Evolutionary conservation across 2,113 vertebrate species (phyloP), one percentile per base, ranked within the genome.

Genomic region (Archocentrus centrarchus): DNA sequence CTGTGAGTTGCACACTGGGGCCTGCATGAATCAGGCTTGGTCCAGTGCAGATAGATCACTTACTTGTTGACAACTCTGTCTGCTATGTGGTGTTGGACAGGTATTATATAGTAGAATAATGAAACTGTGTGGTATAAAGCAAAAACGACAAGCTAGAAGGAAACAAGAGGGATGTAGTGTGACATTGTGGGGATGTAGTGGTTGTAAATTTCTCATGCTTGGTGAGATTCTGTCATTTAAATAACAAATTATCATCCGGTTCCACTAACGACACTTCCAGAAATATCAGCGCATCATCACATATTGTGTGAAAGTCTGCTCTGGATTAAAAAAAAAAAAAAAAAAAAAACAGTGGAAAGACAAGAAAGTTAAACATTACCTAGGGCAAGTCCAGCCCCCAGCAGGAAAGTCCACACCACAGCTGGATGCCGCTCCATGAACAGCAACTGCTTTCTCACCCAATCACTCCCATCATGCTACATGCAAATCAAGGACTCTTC

Each of bases 371-470:
- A 44, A 17, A 39, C 1, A 4, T 85, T 90, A 93, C 92, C 87
- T 44, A 88, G 58, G 15, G 32, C 0, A 11, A 92, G 77, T 59
- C 80, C 59, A 2, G 58, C 39, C 39, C 53, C 62, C 50, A 91
- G 80, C 78, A 91, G 75, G 50, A n/a, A 59, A 44, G 32, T 85
- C 92, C 87, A 90, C 59, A 79, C 15, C 44, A 57, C 37, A 14
- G 75, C 59, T 14, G 1, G 27, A 11, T 24, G 68, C 57, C 2
- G 10, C 73, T 87, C 89, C 92, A 90, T 90, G 22, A 80, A 39
- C 22, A 39, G 59, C 35, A 27, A 6, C 11, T 0, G 6, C 44
- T 86, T 30, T 75, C n/a, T 88, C 85, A 77, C 10, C 32, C 68
- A 20, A 61, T 50, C 5, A n/a, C 41, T 41, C 58, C 18, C 79